Base-by-base conservation (phyloP, 1,140 invertebrate species). In the Saccostrea cuccullata region DNA sequence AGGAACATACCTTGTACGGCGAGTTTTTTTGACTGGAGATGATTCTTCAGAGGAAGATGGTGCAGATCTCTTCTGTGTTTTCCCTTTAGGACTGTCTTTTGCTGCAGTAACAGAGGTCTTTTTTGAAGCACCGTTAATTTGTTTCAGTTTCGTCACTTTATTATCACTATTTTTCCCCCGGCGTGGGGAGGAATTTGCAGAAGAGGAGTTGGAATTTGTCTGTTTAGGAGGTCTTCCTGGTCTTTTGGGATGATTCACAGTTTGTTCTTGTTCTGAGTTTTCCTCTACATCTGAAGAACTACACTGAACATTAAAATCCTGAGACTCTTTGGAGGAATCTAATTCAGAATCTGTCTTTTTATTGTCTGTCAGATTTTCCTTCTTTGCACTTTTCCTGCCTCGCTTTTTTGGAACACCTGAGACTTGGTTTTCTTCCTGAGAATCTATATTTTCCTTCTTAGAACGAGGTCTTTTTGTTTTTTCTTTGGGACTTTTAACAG, bases 41-140 rank as follows among this genome's bases (percentile, higher is more conserved):
- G 47, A 55, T 55, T 84, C 82, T 84, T 17, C 8, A 17, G 40
- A 84, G 20, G 82, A 84, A 20, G 82, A 17, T 26, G 70, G 70
- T n/a, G 82, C 82, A 84, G 82, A 55, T 55, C 82, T 84, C 47
- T 84, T 84, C 40, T 23, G 70, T 77, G 70, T 30, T 77, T 77
- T 85, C 84, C 84, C 84, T 84, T 85, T 86, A 60, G 84, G 87
- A 83, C 87, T 89, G n/a, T 84, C 84, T 85, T 86, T 87, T 15
- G 26, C 70, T 77, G 70, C 36, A 83, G 82, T 36, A 40, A 84
- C 64, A 15, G 58, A 20, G 58, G 86, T 87, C 82, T 58, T 56
- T 87, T 87, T 83, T 64, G 77, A 83, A 83, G 86, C 82, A 56
- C 86, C 86, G 64, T 87, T 87, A 55, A 87, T 56, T 23, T 83